phyloP scores from a whole-genome alignment of 64 coral and sea anemone genomes.

The Anthopleura sola region DNA sequence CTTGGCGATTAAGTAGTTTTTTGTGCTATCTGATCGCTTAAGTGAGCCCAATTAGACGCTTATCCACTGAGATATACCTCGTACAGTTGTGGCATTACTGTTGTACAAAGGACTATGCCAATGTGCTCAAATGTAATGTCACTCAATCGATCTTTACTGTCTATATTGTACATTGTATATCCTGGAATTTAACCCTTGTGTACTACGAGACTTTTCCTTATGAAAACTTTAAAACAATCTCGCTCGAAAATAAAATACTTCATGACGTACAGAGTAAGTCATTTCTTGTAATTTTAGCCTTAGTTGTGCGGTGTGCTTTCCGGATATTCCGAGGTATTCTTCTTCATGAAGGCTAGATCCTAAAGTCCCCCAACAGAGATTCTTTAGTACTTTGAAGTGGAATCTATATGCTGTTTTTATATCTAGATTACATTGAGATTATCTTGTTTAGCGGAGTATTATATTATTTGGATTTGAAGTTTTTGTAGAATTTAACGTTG shows the following conservation, averaged over 20 bases:
- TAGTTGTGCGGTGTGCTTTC: neutral
- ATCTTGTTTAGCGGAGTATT: neutral
- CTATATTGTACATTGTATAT: neutral
- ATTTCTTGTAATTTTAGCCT: neutral
- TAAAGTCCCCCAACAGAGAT: neutral
- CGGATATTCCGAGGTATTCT: neutral
- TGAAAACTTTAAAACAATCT: neutral
- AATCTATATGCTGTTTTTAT: neutral
- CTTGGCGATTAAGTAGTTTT: neutral
- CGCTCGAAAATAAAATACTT: neutral
- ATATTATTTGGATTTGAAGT: neutral
- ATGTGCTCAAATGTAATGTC: neutral
- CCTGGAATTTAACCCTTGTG: neutral
- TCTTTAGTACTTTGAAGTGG: neutral
- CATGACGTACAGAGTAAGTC: neutral
- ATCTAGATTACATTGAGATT: neutral
- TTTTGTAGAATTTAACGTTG: neutral
- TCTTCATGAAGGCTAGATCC: neutral
- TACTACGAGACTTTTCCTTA: neutral
- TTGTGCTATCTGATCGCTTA: neutral
- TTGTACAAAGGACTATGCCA: neutral
- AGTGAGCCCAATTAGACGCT: constrained; percentile 7
- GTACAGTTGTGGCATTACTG: neutral
- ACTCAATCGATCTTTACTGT: constrained; percentile 7
- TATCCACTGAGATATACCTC: neutral